phyloP scores from a whole-genome alignment of 2,888 invertebrate species.

The Megaustenia siamemsis region DNA sequence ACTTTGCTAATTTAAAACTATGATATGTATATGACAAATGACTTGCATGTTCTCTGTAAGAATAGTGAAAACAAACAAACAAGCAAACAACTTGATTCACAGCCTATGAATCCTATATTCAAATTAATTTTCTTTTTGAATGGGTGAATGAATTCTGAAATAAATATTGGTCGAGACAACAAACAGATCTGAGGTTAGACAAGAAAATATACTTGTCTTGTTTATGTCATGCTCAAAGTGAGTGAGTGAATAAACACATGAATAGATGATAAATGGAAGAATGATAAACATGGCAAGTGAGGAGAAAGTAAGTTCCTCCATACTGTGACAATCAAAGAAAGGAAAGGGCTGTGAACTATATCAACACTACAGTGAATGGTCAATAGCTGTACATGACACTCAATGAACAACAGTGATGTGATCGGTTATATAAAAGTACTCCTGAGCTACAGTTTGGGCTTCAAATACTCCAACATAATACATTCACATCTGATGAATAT shows the following conservation, averaged over 20 bases:
- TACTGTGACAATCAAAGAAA: not conserved
- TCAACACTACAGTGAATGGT: not conserved
- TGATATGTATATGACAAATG: too few species aligned
- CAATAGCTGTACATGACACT: slow-evolving; percentile 19
- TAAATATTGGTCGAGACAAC: not conserved
- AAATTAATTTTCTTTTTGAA: not conserved
- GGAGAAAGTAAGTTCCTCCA: slow-evolving; percentile 2
- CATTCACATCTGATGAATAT: not conserved
- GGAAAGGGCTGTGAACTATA: slow-evolving; percentile 10
- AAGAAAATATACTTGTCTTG: not conserved
- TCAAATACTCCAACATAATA: slow-evolving; percentile 5
- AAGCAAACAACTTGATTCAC: slow-evolving; percentile 11
- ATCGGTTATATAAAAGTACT: slow-evolving; percentile 37
- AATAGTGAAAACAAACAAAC: not conserved
- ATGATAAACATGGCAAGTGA: not conserved
- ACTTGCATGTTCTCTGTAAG: not conserved
- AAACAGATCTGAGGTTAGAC: not conserved
- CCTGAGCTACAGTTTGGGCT: slow-evolving; percentile 40
- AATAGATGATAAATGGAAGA: not conserved
- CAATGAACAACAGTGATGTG: slow-evolving; percentile 24
- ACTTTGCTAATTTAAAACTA: too few species aligned
- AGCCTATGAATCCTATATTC: not conserved
- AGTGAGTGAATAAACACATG: too few species aligned
- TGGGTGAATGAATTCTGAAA: not conserved
- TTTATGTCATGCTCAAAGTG: not conserved